Evolutionary conservation across 2,888 invertebrate species (phyloP), one percentile per base, ranked within the genome.

Genomic region (Neocrepidodera transversa): DNA sequence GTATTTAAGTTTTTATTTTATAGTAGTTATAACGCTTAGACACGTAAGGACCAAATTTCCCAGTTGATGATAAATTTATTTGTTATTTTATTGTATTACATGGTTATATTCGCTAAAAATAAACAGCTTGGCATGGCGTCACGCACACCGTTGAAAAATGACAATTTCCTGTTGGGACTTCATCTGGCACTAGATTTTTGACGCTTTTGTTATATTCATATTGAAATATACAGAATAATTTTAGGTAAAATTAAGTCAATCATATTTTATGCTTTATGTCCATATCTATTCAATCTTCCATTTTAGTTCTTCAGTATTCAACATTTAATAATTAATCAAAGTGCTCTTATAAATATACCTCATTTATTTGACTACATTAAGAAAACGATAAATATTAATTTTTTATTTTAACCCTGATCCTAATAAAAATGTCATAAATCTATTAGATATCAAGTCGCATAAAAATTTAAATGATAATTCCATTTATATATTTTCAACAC

Each of bases 401-500:
- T 23, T 23, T 23, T 23, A 23, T 23, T 23, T 4, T 23, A 4
- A 23, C 23, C 3, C 23, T 3, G 6, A 7, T 10, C 28, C 10
- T 28, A 28, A 28, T 28, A 28, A 28, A 28, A 28, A 10, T 28
- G 28, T 10, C 8, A 8, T 28, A 28, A 28, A 28, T 28, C 8
- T 28, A 28, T 7, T 28, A 10, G 28, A 28, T 10, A 28, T n/a
- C n/a, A n/a, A 28, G 3, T 1, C 11, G 18, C 11, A 17, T 20
- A 47, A 26, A 20, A 49, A n/a, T 49, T 20, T 14, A 35, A 49
- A 49, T 14, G 8, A 35, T 20, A 35, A 35, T 16, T 20, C 35
- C n/a, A 13, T 5, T 35, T 32, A 23, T 16, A 49, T 38, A 38
- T 53, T 61, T 49, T 53, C 49, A 49, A 48, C 38, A 10, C 16